phyloP scores from a whole-genome alignment of 2,888 invertebrate species.

The Diaphora mendica region DNA sequence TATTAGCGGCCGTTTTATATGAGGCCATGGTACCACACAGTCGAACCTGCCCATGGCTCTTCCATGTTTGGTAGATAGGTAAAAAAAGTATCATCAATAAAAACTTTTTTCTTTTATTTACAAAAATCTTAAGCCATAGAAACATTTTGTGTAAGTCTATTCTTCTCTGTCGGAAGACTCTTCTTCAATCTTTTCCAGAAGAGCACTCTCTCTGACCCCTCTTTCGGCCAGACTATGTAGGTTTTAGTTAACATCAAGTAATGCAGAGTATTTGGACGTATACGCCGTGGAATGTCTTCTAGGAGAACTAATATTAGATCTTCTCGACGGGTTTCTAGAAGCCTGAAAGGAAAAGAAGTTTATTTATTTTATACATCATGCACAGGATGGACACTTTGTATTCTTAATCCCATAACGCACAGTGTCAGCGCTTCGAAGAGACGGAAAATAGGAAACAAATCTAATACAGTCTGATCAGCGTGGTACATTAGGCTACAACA shows the following conservation, averaged over 20 bases:
- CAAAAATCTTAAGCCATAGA: slow-evolving; percentile 62
- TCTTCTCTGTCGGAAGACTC: slow-evolving; percentile 65
- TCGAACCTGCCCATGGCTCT: not conserved
- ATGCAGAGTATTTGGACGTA: slow-evolving; percentile 88
- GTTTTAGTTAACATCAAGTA: slow-evolving; percentile 90
- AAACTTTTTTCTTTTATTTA: not conserved
- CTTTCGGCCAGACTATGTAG: slow-evolving; percentile 89
- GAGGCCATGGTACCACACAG: not conserved
- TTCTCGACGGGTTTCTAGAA: slow-evolving; percentile 87
- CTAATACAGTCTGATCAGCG: too few species aligned
- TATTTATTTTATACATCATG: not conserved
- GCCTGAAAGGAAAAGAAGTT: slow-evolving; percentile 67
- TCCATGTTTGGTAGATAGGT: not conserved
- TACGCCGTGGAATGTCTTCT: slow-evolving; percentile 87
- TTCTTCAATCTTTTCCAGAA: slow-evolving; percentile 82
- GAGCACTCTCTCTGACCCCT: slow-evolving; percentile 58
- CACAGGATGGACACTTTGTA: too few species aligned
- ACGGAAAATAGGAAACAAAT: too few species aligned
- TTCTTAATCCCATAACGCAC: too few species aligned
- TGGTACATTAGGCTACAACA: too few species aligned
- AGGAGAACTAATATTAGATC: slow-evolving; percentile 88
- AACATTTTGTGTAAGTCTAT: slow-evolving; percentile 61
- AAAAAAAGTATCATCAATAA: not conserved
- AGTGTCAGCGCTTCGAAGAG: too few species aligned
- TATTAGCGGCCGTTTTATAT: not conserved